phyloP scores from a whole-genome alignment of 2,888 invertebrate species.

The Eurytoma californica region DNA sequence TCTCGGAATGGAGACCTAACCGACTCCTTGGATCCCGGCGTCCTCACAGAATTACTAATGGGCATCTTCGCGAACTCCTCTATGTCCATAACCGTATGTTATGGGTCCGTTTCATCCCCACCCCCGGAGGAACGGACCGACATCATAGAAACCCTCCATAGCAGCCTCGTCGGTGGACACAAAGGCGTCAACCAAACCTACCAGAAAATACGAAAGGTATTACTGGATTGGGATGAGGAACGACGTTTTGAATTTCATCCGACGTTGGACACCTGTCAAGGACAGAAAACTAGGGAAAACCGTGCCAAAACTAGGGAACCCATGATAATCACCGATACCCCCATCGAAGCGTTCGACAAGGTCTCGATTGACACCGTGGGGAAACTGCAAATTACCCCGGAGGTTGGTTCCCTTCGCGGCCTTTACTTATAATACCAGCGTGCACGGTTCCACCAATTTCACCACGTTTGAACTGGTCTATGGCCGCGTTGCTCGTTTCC shows the following conservation, averaged over 20 bases:
- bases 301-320: conserved; percentile 52
- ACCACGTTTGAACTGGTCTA: no score
- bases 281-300: conserved; percentile 55
- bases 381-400: no score
- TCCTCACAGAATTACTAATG: conserved; percentile 2
- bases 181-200: conserved; percentile 5
- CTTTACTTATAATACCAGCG: no score
- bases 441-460: no score
- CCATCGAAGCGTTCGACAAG: conserved; percentile 51
- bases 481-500: no score
- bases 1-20: conserved; percentile 28
- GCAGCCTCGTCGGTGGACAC: conserved; percentile 4
- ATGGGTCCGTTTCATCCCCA: conserved; percentile 11
- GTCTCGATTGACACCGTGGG: conserved; percentile 37
- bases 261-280: conserved; percentile 55
- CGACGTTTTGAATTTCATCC: conserved; percentile 50
- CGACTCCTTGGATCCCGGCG: conserved; percentile 3
- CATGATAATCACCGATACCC: conserved; percentile 56
- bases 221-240: conserved; percentile 55
- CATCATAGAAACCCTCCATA: conserved; percentile 52
- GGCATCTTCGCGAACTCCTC: background rate
- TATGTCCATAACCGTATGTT: conserved; percentile 20
- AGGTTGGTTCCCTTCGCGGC: no score
- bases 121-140: background rate
- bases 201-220: conserved; percentile 45